Evolutionary conservation across 2,113 vertebrate genomes (phyloP).

Genomic region (Anguilla japonica): DNA sequence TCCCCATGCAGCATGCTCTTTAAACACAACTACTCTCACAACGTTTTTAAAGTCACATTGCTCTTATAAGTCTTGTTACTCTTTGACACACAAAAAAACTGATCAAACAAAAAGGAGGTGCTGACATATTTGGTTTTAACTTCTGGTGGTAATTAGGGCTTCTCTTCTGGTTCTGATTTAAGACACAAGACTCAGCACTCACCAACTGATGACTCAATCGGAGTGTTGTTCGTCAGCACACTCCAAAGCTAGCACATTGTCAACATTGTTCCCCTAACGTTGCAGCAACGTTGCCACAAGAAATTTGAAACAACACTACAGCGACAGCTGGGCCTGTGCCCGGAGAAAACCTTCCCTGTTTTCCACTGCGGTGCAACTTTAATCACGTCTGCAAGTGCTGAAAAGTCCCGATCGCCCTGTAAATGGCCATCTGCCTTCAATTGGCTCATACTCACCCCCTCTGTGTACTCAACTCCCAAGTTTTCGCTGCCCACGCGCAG

Average conservation of each 20-base stretch:
- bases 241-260: background rate
- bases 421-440: background rate
- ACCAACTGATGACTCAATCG: background rate
- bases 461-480: constrained; percentile 77
- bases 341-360: background rate
- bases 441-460: constrained; percentile 72
- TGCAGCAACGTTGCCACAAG: background rate
- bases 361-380: background rate
- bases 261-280: background rate
- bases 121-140: background rate
- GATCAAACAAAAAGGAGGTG: background rate
- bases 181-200: background rate
- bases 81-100: background rate
- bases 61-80: background rate
- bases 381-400: background rate
- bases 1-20: background rate
- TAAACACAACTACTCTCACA: background rate
- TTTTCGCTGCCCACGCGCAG: constrained; percentile 74
- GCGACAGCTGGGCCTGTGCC: background rate
- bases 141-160: background rate
- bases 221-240: background rate
- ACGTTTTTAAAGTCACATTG: background rate
- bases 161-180: constrained; percentile 9
- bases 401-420: background rate
- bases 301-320: background rate